Evolutionary conservation across 2,113 vertebrate genomes (phyloP).

Genomic region (Thamnophis sirtalis): DNA sequence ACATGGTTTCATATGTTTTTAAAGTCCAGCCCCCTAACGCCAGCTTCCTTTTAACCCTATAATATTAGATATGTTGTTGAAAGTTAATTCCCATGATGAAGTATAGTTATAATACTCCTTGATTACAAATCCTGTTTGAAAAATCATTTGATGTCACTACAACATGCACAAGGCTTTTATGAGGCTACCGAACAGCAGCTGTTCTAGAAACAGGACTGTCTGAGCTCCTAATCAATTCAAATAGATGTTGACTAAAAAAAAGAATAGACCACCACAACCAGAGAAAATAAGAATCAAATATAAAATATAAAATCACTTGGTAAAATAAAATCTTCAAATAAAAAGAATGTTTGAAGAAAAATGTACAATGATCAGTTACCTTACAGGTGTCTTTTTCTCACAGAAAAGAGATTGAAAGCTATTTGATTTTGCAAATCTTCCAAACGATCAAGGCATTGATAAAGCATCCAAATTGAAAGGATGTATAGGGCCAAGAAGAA

Average conservation of each 20-base stretch:
- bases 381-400: not conserved
- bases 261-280: not conserved
- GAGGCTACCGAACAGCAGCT: not conserved
- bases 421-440: not conserved
- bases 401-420: not conserved
- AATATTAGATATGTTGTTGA: not conserved
- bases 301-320: not conserved
- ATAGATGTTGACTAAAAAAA: not conserved
- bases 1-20: conserved; percentile 25
- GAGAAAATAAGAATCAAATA: not conserved
- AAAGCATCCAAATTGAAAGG: not conserved
- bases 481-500: not conserved
- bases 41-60: not conserved
- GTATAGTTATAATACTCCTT: conserved; percentile 8
- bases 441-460: not conserved
- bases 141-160: not conserved
- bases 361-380: not conserved
- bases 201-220: not conserved
- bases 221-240: not conserved
- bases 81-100: not conserved
- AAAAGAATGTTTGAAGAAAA: not conserved
- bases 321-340: not conserved
- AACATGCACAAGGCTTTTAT: not conserved
- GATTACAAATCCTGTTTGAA: not conserved
- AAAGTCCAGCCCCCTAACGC: not conserved